Percentiles rank a stretch among this genome's conserved stretches.
These are phyloP conservation scores for Pyrrhia umbra DNA, from an alignment of 2,888 invertebrate genomes.

Conservation along the genomic window DNA sequence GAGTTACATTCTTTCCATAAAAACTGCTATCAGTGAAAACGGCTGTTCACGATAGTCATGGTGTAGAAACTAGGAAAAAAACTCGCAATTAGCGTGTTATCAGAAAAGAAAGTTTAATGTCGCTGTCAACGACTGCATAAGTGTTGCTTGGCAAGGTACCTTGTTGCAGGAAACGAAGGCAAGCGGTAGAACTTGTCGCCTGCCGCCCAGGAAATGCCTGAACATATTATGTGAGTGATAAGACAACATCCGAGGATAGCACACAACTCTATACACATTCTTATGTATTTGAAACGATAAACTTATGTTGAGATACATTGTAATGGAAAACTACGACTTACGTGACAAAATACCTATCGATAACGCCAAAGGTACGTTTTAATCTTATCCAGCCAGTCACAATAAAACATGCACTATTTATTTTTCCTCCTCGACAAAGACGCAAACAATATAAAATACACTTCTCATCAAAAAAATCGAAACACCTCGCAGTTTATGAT, in stretches of 20 bases:
- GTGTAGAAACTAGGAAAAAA: slow-evolving; percentile 62
- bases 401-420: slow-evolving; percentile 57
- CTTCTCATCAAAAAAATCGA: too few species aligned
- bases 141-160: slow-evolving; percentile 63
- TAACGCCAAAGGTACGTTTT: slow-evolving; percentile 66
- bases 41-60: slow-evolving; percentile 16
- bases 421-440: slow-evolving; percentile 60
- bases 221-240: slow-evolving; percentile 69
- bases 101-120: slow-evolving; percentile 73
- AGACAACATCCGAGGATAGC: slow-evolving; percentile 56
- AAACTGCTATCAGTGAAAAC: slow-evolving; percentile 40
- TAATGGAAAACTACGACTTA: slow-evolving; percentile 54
- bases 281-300: slow-evolving; percentile 47
- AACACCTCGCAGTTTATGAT: too few species aligned
- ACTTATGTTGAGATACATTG: slow-evolving; percentile 48
- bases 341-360: slow-evolving; percentile 59
- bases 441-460: slow-evolving; percentile 60
- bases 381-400: slow-evolving; percentile 69
- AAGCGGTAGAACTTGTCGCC: slow-evolving; percentile 69
- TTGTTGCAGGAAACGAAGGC: slow-evolving; percentile 73
- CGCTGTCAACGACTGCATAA: slow-evolving; percentile 63
- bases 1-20: slow-evolving; percentile 12
- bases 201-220: slow-evolving; percentile 70
- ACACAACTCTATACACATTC: slow-evolving; percentile 30
- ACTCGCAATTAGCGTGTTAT: slow-evolving; percentile 63